Conservation (phyloP, 1,140 invertebrate species). For the Ceratina calcarata region DNA sequence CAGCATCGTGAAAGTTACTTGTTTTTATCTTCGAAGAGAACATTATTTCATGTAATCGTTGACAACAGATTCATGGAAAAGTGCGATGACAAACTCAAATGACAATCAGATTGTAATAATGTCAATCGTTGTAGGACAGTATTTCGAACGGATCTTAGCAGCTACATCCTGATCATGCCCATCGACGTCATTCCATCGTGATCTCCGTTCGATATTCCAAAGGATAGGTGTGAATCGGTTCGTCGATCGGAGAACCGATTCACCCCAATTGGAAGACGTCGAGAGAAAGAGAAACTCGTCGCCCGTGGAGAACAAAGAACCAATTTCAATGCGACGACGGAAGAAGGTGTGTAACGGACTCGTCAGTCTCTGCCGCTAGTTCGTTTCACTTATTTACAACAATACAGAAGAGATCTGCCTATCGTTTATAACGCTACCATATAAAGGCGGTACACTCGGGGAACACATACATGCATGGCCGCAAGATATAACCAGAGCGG, state of each 20-base stretch:
- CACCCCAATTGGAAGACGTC: constrained; percentile 2
- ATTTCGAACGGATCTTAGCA: neutral
- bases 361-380: neutral
- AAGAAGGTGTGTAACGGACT: neutral
- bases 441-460: constrained; percentile 62
- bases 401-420: constrained; percentile 44
- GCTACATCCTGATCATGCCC: no score
- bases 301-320: constrained; percentile 38
- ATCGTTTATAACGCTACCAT: constrained; percentile 53
- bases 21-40: neutral
- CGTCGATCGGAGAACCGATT: neutral
- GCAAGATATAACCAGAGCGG: constrained; percentile 52
- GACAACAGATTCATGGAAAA: neutral
- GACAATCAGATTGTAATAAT: no score
- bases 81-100: neutral
- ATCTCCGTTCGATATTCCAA: neutral
- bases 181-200: neutral
- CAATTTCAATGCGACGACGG: neutral
- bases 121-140: neutral
- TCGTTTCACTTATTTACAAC: constrained; percentile 54
- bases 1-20: neutral
- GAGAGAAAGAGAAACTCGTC: constrained; percentile 9
- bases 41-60: no score
- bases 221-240: neutral
- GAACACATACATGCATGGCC: constrained; percentile 60